A percentile compares a stretch with the other conserved stretches of the same genome.
Evolutionary conservation across 2,888 invertebrate species (phyloP).

Genomic region (Hartigia nigra): DNA sequence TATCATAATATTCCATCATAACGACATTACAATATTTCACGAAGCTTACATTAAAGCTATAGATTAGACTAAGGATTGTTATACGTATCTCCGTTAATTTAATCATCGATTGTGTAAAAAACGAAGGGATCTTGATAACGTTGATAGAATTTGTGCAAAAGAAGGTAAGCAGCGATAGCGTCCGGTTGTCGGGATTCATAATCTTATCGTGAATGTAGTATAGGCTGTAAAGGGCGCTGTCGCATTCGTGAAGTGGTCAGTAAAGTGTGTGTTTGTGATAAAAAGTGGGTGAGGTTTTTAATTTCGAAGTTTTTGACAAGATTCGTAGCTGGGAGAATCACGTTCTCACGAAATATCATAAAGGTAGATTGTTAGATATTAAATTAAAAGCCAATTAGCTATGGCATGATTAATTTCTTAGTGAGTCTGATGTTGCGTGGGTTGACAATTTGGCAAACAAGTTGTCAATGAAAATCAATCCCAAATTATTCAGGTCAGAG

Average conservation of each 20-base stretch:
- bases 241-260: conserved; percentile 50
- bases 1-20: neutral
- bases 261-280: conserved; percentile 43
- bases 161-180: neutral
- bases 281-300: conserved; percentile 51
- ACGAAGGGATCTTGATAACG: neutral
- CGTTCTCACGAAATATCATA: neutral
- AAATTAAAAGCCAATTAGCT: neutral
- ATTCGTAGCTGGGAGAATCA: conserved; percentile 2
- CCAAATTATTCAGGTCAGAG: conserved; percentile 57
- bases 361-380: neutral
- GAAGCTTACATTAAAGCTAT: neutral
- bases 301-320: conserved; percentile 12
- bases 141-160: neutral
- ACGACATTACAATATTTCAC: neutral
- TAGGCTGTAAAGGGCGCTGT: conserved; percentile 59
- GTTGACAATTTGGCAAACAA: conserved; percentile 47
- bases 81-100: neutral
- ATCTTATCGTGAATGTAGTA: conserved; percentile 37
- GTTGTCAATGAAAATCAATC: conserved; percentile 63
- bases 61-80: neutral
- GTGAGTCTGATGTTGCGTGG: conserved; percentile 20
- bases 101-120: neutral
- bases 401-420: neutral
- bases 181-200: neutral